These are phyloP conservation scores for Poeciliopsis occidentalis DNA, from an alignment of 2,113 vertebrate genomes.

Conservation along the genomic window DNA sequence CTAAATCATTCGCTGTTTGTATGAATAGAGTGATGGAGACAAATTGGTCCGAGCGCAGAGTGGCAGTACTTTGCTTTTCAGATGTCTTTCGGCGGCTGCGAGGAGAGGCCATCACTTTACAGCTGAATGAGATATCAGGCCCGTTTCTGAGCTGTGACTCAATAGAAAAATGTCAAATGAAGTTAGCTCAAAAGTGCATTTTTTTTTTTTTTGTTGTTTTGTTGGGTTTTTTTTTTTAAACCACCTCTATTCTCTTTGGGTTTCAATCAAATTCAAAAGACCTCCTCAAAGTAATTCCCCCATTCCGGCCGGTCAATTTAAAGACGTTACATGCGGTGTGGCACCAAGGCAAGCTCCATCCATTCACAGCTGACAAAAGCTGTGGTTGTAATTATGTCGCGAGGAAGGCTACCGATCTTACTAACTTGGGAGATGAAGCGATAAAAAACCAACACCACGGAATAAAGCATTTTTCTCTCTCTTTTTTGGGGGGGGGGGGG, in stretches of 20 bases:
- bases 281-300: conserved; percentile 14
- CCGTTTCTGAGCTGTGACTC: conserved; percentile 66
- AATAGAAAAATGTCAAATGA: conserved; percentile 65
- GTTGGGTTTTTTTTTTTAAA: conserved; percentile 27
- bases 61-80: conserved; percentile 70
- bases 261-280: conserved; percentile 47
- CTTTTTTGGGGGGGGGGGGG: conserved; percentile 12
- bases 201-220: no score
- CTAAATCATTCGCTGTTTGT: conserved; percentile 76
- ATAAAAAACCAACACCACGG: conserved; percentile 78
- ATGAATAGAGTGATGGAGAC: conserved; percentile 78
- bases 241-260: conserved; percentile 42
- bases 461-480: conserved; percentile 60
- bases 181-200: conserved; percentile 61
- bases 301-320: conserved; percentile 6
- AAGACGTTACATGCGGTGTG: conserved; percentile 13
- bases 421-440: conserved; percentile 75
- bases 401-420: conserved; percentile 53
- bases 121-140: conserved; percentile 66
- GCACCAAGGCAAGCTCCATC: conserved; percentile 17
- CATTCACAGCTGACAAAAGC: conserved; percentile 27
- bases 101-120: conserved; percentile 58
- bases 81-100: conserved; percentile 61
- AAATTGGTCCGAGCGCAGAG: conserved; percentile 75
- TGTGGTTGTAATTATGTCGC: conserved; percentile 66